These are phyloP conservation scores for Malaclemys terrapin DNA, from an alignment of 2,113 vertebrate species.

Conservation along the genomic window DNA sequence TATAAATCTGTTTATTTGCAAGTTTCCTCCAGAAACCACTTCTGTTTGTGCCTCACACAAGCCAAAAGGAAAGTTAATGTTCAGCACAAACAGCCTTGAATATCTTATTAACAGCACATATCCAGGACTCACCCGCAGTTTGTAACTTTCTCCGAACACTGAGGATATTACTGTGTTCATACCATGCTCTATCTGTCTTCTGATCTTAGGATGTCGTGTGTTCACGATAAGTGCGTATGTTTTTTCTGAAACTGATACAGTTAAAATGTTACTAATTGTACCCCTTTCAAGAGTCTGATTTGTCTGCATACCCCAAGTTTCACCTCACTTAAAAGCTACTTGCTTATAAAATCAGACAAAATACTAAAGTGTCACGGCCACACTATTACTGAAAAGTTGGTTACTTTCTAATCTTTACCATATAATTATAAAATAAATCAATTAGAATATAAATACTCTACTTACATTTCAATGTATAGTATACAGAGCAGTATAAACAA, in stretches of 20 bases:
- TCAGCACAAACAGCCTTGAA: not conserved
- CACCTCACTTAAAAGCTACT: no score
- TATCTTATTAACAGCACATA: not conserved
- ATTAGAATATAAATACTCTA: no score
- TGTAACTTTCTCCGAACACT: constrained; percentile 77
- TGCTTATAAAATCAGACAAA: no score
- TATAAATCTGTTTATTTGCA: not conserved
- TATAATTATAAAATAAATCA: no score
- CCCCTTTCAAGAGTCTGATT: no score
- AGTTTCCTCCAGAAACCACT: not conserved
- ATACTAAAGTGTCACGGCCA: no score
- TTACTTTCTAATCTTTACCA: no score
- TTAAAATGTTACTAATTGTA: not conserved
- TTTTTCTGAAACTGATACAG: constrained; percentile 62
- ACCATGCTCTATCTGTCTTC: constrained; percentile 71
- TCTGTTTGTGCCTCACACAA: not conserved
- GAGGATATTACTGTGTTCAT: constrained; percentile 78
- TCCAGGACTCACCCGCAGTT: constrained; percentile 68
- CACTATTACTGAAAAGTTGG: no score
- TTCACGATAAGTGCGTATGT: constrained; percentile 78
- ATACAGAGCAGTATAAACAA: no score
- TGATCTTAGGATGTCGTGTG: constrained; percentile 78
- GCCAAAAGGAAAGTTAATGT: not conserved
- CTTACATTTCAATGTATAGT: no score
- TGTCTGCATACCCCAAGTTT: no score